Conservation (phyloP, 2,113 vertebrate species). For the Ifrita kowaldi region DNA sequence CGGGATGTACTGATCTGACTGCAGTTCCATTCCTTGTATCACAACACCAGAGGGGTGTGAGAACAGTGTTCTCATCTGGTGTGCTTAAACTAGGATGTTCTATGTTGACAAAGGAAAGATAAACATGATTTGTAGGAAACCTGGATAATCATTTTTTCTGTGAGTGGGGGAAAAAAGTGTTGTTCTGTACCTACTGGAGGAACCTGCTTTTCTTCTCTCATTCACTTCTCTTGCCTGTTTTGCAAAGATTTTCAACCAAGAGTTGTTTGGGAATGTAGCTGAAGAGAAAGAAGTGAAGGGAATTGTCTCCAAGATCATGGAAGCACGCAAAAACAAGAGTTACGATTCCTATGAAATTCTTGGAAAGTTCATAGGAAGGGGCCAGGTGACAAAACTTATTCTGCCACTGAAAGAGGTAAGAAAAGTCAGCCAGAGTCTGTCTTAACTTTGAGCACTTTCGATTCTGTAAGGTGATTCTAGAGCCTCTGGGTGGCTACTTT, state of each 20-base stretch:
- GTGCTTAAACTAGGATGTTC: not conserved
- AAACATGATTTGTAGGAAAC: not conserved
- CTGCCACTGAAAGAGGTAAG: conserved; percentile 93
- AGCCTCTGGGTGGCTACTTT: not conserved
- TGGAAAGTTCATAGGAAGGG: conserved; percentile 85
- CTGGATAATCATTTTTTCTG: not conserved
- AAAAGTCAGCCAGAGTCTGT: not conserved
- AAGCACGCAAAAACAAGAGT: conserved; percentile 94
- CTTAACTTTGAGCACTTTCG: not conserved
- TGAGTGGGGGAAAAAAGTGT: not conserved
- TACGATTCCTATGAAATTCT: conserved; percentile 93
- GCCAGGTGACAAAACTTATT: conserved; percentile 85
- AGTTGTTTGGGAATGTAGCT: conserved; percentile 88
- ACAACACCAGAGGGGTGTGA: not conserved
- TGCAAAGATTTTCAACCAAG: conserved; percentile 90
- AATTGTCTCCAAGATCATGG: conserved; percentile 95
- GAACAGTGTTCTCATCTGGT: not conserved
- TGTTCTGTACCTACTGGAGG: not conserved
- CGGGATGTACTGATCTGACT: not conserved
- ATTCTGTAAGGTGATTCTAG: not conserved
- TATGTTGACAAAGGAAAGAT: not conserved
- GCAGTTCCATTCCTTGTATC: not conserved
- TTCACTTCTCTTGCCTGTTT: not conserved
- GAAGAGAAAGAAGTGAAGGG: conserved; percentile 96
- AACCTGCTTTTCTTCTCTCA: not conserved